Evolutionary conservation across 2,113 vertebrate species (phyloP).

Genomic region (Grus americana): DNA sequence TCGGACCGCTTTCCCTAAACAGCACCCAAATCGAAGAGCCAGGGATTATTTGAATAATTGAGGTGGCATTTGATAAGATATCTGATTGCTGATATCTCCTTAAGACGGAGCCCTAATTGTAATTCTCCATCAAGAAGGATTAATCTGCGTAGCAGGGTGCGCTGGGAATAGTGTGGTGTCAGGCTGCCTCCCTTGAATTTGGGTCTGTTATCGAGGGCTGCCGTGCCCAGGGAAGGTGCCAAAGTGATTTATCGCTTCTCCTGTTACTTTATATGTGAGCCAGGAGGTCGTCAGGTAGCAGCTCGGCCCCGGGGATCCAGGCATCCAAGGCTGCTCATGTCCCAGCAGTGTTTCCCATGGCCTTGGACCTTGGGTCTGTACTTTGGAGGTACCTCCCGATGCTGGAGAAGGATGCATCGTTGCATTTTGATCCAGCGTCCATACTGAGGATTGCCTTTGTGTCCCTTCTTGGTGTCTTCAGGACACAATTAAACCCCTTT

Average conservation of each 20-base stretch:
- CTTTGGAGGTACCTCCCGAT: neutral
- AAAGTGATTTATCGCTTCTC: neutral
- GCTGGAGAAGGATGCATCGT: accelerated
- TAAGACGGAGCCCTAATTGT: slow-evolving; percentile 25
- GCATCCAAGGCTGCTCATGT: neutral
- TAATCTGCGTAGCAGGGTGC: neutral
- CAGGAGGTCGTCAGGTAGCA: neutral
- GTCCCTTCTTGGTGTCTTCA: neutral
- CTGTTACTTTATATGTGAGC: neutral
- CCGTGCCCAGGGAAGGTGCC: neutral
- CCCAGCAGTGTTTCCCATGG: neutral
- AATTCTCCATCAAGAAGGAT: slow-evolving; percentile 22
- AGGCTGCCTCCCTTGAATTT: neutral
- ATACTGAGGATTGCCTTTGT: neutral
- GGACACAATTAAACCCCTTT: neutral
- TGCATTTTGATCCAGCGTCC: neutral
- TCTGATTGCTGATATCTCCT: slow-evolving; percentile 40
- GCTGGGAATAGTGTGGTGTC: neutral
- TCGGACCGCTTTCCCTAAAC: slow-evolving; percentile 28
- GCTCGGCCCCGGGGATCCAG: neutral
- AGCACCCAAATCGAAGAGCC: slow-evolving; percentile 25
- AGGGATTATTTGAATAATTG: slow-evolving; percentile 48
- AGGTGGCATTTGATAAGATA: slow-evolving; percentile 49
- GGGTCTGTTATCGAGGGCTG: neutral
- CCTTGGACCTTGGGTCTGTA: accelerated